Evolutionary conservation across 2,888 invertebrate genomes (phyloP).

Genomic region (Ctenicera cuprea): DNA sequence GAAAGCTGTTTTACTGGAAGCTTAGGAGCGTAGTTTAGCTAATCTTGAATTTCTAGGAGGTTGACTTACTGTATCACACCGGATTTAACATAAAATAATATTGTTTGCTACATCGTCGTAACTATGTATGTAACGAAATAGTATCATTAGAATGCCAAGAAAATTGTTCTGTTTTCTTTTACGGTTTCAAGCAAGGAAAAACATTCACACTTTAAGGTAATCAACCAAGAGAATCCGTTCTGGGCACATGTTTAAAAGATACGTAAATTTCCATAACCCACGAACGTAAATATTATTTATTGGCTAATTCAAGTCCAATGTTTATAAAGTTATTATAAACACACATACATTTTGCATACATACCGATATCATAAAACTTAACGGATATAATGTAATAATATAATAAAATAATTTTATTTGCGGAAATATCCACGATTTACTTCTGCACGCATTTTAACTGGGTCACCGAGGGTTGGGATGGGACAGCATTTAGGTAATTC

Average conservation of each 20-base stretch:
- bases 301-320: conserved; percentile 6
- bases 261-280: not conserved
- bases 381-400: conserved; percentile 25
- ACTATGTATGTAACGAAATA: no score
- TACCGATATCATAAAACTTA: conserved; percentile 23
- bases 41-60: no score
- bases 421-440: conserved; percentile 34
- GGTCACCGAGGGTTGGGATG: conserved; percentile 46
- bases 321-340: conserved; percentile 11
- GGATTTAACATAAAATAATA: no score
- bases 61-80: no score
- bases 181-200: no score
- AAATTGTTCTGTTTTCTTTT: no score
- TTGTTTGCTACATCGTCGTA: no score
- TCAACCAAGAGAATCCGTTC: no score
- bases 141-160: no score
- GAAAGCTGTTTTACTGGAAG: no score
- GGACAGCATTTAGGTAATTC: conserved; percentile 47
- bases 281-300: conserved; percentile 14
- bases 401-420: conserved; percentile 41
- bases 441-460: conserved; percentile 42
- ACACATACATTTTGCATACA: not conserved
- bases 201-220: no score
- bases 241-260: not conserved
- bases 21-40: no score